Conservation (phyloP, 2,113 vertebrate species). For the Terrapene triunguis region DNA sequence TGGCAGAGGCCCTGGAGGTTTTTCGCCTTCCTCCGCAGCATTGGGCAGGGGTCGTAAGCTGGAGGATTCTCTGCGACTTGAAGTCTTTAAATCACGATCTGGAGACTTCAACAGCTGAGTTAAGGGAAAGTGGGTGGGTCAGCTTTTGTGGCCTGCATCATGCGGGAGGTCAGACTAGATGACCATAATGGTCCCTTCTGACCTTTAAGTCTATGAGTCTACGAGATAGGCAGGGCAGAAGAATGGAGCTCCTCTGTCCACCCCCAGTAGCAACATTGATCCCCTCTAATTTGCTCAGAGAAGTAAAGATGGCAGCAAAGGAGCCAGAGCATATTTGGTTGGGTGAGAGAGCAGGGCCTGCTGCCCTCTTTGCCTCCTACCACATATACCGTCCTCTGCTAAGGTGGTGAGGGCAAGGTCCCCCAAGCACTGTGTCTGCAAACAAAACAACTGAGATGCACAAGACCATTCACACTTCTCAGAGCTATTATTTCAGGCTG, state of each 20-base stretch:
- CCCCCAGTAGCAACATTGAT: fast-evolving
- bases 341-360: neutral
- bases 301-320: neutral
- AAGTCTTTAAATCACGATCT: too few relatives aligned
- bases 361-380: conserved; percentile 61
- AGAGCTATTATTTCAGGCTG: neutral
- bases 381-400: neutral
- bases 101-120: too few relatives aligned
- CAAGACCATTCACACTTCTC: neutral
- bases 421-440: fast-evolving
- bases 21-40: too few relatives aligned
- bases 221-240: neutral
- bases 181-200: too few relatives aligned
- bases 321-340: conserved; percentile 8
- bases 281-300: neutral
- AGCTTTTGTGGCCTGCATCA: too few relatives aligned
- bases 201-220: too few relatives aligned
- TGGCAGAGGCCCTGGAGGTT: too few relatives aligned
- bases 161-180: too few relatives aligned
- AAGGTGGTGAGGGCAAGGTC: neutral
- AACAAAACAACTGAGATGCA: neutral
- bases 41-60: too few relatives aligned
- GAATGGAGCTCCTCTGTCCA: neutral
- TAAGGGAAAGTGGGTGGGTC: too few relatives aligned
- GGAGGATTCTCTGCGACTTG: too few relatives aligned